Base-by-base conservation (phyloP, 2,113 vertebrate genomes). In the Charadrius vociferus region DNA sequence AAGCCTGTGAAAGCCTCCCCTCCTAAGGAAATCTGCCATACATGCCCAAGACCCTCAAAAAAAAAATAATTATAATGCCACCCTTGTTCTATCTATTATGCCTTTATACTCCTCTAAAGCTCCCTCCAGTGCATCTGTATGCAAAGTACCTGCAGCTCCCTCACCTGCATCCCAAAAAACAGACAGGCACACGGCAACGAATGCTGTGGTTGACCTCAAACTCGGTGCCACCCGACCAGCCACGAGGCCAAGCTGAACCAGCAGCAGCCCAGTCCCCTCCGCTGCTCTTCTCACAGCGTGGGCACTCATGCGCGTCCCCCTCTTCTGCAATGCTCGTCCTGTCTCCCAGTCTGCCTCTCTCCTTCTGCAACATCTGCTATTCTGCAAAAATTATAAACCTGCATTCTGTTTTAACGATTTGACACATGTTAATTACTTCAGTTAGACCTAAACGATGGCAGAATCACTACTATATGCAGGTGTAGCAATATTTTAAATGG, bases 201-300 rank as follows among this genome's bases (percentile, higher is more conserved):
- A 62, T 2, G 0, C 16, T 39, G 6, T 8, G 55, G 18, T 2
- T 56, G 62, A 41, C 56, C 43, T 55, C 55, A 65, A 65, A 49
- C 10, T 11, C 1, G 0, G 47, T 17, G 55, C 34, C 21, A 56
- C 49, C 6, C 2, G 0, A 52, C 12, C 68, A 55, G 41, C 29
- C 62, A 17, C 0, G 0, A 78, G 15, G 37, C 27, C n/a, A 77
- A 77, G 66, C 63, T 5, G 12, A 30, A 55, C 11, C 0, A 0
- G n/a, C 23, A 49, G 22, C 70, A 75, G 34, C 81, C 34, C 26
- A 13, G 37, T 72, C 34, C 34, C 14, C 49, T 73, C 55, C 1
- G 1, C 34, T 18, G 30, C 32, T 65, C 59, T n/a, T 61, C 59
- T 50, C 20, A 13, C 4, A 13, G 32, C 1, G 0, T 2, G 0